These are phyloP conservation scores for Drosophila pseudoobscura DNA, from an alignment of 1,140 invertebrate species.

Conservation along the genomic window DNA sequence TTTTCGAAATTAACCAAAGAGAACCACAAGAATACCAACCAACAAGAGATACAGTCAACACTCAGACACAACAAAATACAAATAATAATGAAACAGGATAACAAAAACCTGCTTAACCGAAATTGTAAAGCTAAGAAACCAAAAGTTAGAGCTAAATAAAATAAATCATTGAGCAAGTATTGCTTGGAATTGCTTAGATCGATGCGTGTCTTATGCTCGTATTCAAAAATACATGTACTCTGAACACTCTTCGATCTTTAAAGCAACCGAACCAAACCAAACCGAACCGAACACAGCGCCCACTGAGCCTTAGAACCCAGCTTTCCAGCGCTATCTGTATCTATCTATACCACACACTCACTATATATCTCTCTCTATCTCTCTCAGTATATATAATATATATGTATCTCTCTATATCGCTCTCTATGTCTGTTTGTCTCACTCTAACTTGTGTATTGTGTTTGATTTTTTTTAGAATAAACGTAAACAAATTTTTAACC, in stretches of 20 bases:
- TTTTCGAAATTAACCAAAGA: slow-evolving; percentile 38
- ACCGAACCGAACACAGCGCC: background rate
- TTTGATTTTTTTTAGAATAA: slow-evolving; percentile 69
- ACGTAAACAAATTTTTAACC: slow-evolving; percentile 55
- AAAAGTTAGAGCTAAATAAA: slow-evolving; percentile 21
- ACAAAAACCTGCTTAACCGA: slow-evolving; percentile 20
- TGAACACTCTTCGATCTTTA: background rate
- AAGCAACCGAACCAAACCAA: slow-evolving; percentile 4
- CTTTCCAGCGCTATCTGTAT: slow-evolving; percentile 46
- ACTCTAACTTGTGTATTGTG: slow-evolving; percentile 70
- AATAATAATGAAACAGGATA: slow-evolving; percentile 9
- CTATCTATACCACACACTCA: slow-evolving; percentile 27
- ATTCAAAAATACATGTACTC: too few relatives aligned
- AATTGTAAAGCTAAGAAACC: slow-evolving; percentile 35
- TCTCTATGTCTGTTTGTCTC: slow-evolving; percentile 69
- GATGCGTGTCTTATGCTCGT: background rate
- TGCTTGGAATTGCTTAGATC: slow-evolving; percentile 3
- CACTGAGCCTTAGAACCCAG: slow-evolving; percentile 38
- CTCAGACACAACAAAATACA: slow-evolving; percentile 21
- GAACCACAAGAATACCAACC: background rate
- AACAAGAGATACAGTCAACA: slow-evolving; percentile 6
- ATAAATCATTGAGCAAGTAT: slow-evolving; percentile 5
- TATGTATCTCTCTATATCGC: slow-evolving; percentile 38
- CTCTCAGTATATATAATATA: slow-evolving; percentile 29
- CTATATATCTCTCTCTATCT: slow-evolving; percentile 29